A percentile compares a stretch with the other conserved stretches of the same genome.
phyloP scores from a whole-genome alignment of 2,888 invertebrate genomes.

The Epinotia brunnichana region DNA sequence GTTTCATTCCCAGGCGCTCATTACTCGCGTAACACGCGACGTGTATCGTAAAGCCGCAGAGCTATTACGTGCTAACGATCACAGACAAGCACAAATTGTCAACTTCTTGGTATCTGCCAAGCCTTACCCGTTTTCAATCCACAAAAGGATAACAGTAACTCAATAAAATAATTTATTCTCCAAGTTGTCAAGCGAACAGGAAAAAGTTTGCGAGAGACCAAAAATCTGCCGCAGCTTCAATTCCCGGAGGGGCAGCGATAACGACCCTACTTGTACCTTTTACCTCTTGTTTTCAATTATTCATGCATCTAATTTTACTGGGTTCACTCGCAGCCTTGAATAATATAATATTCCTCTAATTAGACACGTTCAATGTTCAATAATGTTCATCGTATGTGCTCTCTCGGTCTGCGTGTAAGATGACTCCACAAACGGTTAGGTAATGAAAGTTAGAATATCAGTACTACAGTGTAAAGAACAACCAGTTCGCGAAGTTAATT shows the following conservation, averaged over 20 bases:
- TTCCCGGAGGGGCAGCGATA: constrained; percentile 71
- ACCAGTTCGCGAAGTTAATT: constrained; percentile 75
- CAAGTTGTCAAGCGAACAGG: constrained; percentile 60
- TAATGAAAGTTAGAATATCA: constrained; percentile 54
- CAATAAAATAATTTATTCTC: constrained; percentile 62
- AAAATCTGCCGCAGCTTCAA: constrained; percentile 66
- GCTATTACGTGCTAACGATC: constrained; percentile 16
- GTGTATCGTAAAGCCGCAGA: constrained; percentile 10
- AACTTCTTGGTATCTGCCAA: constrained; percentile 25
- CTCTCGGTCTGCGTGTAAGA: constrained; percentile 50
- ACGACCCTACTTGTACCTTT: constrained; percentile 74
- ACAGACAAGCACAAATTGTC: constrained; percentile 22
- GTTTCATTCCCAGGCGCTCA: constrained; percentile 20
- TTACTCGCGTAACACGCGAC: neutral
- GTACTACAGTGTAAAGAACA: constrained; percentile 56
- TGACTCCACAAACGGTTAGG: constrained; percentile 53
- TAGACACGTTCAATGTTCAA: constrained; percentile 61
- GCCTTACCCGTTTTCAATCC: constrained; percentile 38
- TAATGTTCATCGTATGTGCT: constrained; percentile 62
- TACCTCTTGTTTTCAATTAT: constrained; percentile 78
- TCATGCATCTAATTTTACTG: constrained; percentile 73
- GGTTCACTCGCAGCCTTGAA: constrained; percentile 56
- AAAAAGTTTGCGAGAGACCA: constrained; percentile 64
- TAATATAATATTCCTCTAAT: constrained; percentile 67
- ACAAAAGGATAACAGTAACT: constrained; percentile 53